Evolutionary conservation across 1,140 invertebrate genomes (phyloP).

Genomic region (Metopolophium dirhodum): DNA sequence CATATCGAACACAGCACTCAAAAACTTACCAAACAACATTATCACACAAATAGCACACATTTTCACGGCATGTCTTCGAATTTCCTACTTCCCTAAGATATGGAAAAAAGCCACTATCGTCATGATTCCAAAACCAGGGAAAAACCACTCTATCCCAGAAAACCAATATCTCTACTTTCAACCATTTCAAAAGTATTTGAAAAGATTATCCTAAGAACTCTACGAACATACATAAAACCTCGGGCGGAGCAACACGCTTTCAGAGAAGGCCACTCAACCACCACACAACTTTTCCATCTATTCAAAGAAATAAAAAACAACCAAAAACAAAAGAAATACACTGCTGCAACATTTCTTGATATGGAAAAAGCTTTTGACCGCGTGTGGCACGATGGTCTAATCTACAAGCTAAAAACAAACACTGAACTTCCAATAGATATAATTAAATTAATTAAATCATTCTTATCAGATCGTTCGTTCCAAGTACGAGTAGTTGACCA

Average conservation of each 20-base stretch:
- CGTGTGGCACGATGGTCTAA: conserved; percentile 62
- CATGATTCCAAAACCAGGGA: conserved; percentile 61
- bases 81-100: conserved; percentile 11
- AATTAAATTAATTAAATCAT: neutral
- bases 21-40: too few species aligned
- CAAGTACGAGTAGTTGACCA: neutral
- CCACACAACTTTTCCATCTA: neutral
- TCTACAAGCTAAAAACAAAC: conserved; percentile 61
- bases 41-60: too few species aligned
- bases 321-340: conserved; percentile 57
- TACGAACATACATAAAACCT: neutral
- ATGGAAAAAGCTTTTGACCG: conserved; percentile 64
- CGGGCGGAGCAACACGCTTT: conserved; percentile 63
- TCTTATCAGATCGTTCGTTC: neutral
- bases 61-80: too few species aligned
- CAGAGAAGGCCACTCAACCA: conserved; percentile 60
- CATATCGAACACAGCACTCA: too few species aligned
- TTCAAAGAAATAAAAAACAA: neutral
- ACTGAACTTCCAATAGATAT: neutral
- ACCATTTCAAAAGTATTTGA: conserved; percentile 12
- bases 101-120: conserved; percentile 63
- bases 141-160: conserved; percentile 59
- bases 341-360: conserved; percentile 62
- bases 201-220: neutral
- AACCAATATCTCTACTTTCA: neutral